These are phyloP conservation scores for Nestor notabilis DNA, from an alignment of 2,113 vertebrate genomes.

Conservation along the genomic window DNA sequence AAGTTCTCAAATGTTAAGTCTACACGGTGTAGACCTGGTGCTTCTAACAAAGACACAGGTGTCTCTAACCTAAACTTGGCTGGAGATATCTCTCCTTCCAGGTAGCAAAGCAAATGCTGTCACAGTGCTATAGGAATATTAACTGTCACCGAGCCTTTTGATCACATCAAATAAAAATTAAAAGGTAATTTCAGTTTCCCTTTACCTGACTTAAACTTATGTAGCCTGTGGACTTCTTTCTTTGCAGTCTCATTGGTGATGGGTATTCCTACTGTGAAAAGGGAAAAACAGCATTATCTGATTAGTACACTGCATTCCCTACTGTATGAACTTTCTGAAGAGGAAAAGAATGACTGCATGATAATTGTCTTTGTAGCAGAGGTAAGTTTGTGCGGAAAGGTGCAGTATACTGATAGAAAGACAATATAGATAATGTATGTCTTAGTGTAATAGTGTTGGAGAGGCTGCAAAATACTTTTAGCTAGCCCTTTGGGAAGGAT, in stretches of 20 bases:
- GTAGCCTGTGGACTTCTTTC: neutral
- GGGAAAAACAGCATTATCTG: conserved; percentile 84
- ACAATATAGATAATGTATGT: neutral
- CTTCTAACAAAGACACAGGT: neutral
- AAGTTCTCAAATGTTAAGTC: neutral
- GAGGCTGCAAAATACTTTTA: neutral
- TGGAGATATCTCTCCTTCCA: neutral
- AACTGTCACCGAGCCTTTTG: neutral
- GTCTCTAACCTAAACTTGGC: neutral
- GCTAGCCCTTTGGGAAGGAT: neutral
- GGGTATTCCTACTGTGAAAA: conserved; percentile 85
- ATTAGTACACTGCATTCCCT: conserved; percentile 82
- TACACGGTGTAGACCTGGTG: neutral
- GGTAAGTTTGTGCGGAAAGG: conserved; percentile 64
- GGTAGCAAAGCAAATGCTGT: neutral
- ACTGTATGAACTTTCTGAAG: conserved; percentile 73
- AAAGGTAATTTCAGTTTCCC: neutral
- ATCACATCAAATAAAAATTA: neutral
- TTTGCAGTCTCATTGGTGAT: conserved; percentile 85
- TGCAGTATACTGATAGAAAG: neutral
- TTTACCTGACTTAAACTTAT: neutral
- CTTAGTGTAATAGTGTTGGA: neutral
- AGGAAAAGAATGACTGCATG: conserved; percentile 77
- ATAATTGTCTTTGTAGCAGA: conserved; percentile 89
- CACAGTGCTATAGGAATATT: neutral